A percentile compares a stretch with the other conserved stretches of the same genome.
phyloP scores from a whole-genome alignment of 2,797 vertebrate genomes.

The Mus minutoides region DNA sequence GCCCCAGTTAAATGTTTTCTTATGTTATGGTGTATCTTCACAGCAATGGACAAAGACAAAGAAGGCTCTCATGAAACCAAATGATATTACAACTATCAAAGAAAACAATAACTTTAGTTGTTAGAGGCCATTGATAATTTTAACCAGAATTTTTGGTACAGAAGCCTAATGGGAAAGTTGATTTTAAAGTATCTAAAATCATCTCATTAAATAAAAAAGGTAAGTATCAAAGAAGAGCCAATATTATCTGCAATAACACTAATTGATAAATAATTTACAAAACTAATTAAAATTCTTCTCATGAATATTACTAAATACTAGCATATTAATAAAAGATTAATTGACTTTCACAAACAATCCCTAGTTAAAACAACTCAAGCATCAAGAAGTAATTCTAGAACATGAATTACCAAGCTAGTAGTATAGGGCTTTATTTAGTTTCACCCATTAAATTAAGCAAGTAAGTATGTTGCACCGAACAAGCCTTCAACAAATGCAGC shows the following conservation, averaged over 20 bases:
- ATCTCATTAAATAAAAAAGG: slow-evolving; percentile 58
- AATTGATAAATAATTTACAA: slow-evolving; percentile 67
- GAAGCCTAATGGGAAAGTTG: slow-evolving; percentile 66
- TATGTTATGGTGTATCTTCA: neutral
- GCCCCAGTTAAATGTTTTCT: neutral
- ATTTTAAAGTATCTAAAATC: slow-evolving; percentile 66
- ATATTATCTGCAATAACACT: slow-evolving; percentile 63
- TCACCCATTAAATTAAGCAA: slow-evolving; percentile 48
- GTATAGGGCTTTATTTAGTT: slow-evolving; percentile 48
- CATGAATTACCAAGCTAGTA: slow-evolving; percentile 69
- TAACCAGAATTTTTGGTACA: slow-evolving; percentile 52
- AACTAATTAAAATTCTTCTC: slow-evolving; percentile 69
- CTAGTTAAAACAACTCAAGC: slow-evolving; percentile 69
- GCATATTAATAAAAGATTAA: slow-evolving; percentile 58
- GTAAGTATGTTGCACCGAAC: slow-evolving; percentile 20
- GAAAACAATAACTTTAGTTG: neutral
- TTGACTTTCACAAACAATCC: slow-evolving; percentile 69
- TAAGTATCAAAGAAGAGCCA: slow-evolving; percentile 62
- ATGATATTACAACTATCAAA: neutral
- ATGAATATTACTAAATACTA: slow-evolving; percentile 57
- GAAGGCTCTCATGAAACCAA: neutral
- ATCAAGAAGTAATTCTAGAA: slow-evolving; percentile 74
- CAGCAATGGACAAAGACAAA: neutral
- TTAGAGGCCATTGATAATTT: neutral
- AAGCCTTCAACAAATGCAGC: neutral